Evolutionary conservation across 2,888 invertebrate species (phyloP).

Genomic region (Rotaria macrura): DNA sequence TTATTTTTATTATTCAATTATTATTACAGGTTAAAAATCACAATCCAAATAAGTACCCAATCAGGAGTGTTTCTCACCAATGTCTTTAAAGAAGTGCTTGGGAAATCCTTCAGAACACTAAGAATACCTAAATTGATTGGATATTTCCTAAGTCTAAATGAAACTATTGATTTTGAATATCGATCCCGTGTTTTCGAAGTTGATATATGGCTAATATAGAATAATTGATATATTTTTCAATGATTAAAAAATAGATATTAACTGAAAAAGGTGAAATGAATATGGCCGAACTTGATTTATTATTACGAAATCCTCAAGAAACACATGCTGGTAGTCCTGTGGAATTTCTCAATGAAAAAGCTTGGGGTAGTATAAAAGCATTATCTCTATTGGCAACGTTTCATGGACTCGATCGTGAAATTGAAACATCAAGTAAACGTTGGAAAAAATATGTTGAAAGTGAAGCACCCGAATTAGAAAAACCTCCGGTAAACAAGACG

Average conservation of each 20-base stretch:
- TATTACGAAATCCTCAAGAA: constrained; percentile 69
- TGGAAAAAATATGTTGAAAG: constrained; percentile 67
- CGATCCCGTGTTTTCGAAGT: no score
- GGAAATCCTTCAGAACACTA: no score
- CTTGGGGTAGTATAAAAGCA: constrained; percentile 57
- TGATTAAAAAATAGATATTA: constrained; percentile 57
- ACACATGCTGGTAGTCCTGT: constrained; percentile 61
- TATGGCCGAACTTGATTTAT: constrained; percentile 73
- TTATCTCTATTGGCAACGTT: background rate
- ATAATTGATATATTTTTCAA: no score
- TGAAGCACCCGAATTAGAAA: constrained; percentile 61
- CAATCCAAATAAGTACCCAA: no score
- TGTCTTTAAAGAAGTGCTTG: no score
- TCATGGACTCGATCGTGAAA: background rate
- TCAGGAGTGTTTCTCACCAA: no score
- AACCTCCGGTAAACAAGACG: background rate
- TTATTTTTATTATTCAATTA: constrained; percentile 90
- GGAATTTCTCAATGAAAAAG: constrained; percentile 77
- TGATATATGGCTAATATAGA: no score
- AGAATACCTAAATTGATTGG: no score
- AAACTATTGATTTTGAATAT: no score
- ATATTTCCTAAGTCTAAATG: no score
- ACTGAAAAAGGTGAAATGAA: constrained; percentile 75
- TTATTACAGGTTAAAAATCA: constrained; percentile 65
- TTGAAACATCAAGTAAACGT: background rate